A percentile compares a stretch with the other conserved stretches of the same genome.
Evolutionary conservation across 2,113 vertebrate species (phyloP).

Genomic region (Bubalus kerabau): DNA sequence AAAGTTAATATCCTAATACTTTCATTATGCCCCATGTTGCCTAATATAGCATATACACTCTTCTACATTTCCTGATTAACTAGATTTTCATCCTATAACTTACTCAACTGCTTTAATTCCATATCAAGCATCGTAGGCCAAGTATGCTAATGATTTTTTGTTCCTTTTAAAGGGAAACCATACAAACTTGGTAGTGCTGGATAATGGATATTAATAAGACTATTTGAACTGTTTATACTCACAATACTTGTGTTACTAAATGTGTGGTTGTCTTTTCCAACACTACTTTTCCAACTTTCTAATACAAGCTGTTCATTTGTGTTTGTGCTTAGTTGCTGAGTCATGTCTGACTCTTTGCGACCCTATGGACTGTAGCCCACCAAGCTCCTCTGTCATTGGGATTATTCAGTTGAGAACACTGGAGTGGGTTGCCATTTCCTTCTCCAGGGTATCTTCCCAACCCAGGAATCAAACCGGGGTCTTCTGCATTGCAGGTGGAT

Average conservation of each 20-base stretch:
- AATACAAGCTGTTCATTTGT: not conserved
- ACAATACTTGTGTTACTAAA: not conserved
- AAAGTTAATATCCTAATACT: not conserved
- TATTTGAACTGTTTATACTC: not conserved
- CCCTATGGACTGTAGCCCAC: not conserved
- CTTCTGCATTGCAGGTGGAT: not conserved
- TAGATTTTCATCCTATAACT: constrained; percentile 7
- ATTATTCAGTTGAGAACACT: not conserved
- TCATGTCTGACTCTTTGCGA: not conserved
- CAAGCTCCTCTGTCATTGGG: not conserved
- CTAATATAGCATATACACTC: not conserved
- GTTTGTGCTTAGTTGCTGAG: not conserved
- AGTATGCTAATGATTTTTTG: not conserved
- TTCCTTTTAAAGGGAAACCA: constrained; percentile 11
- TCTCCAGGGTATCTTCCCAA: not conserved
- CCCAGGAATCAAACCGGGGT: not conserved
- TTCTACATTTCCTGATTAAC: constrained; percentile 1
- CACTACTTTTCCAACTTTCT: not conserved
- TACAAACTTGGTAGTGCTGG: not conserved
- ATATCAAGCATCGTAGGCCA: not conserved
- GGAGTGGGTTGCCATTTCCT: not conserved
- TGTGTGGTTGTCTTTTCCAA: not conserved
- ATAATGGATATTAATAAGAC: not conserved
- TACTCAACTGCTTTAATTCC: not conserved
- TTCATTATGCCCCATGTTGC: not conserved